Evolutionary conservation across 2,113 vertebrate species (phyloP).

Genomic region (Hipposideros armiger): DNA sequence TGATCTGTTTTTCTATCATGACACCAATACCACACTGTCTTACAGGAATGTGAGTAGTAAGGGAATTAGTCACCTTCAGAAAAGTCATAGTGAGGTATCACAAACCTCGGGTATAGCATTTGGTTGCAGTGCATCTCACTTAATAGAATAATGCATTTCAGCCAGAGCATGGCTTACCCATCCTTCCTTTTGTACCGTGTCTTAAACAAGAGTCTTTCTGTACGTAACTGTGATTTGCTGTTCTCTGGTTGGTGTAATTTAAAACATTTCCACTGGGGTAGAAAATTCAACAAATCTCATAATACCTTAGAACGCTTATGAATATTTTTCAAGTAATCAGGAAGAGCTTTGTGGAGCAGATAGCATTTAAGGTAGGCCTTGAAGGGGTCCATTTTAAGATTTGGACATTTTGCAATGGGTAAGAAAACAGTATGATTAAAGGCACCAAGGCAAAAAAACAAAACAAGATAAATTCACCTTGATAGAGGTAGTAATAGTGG

Average conservation of each 20-base stretch:
- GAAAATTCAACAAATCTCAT: not conserved
- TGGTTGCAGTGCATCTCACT: constrained; percentile 21
- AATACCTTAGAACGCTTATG: not conserved
- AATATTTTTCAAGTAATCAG: not conserved
- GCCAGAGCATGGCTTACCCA: not conserved
- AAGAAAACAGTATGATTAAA: constrained; percentile 21
- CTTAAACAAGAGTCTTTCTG: not conserved
- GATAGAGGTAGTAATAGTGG: not conserved
- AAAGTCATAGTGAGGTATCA: not conserved
- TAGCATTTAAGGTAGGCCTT: not conserved
- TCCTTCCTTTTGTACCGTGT: not conserved
- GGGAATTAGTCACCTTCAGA: constrained; percentile 15
- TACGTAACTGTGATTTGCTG: not conserved
- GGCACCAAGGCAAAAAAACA: not conserved
- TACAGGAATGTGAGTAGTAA: constrained; percentile 1
- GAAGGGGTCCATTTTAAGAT: not conserved
- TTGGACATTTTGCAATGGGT: constrained; percentile 5
- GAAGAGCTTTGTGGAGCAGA: not conserved
- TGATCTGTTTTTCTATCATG: constrained; percentile 40
- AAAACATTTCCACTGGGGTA: not conserved
- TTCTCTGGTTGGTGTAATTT: not conserved
- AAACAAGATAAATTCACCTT: not conserved
- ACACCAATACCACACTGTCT: not conserved
- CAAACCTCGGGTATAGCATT: not conserved
- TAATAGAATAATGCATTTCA: not conserved